These are phyloP conservation scores for Hyperoplus lanceolatus DNA, from an alignment of 2,797 vertebrate genomes.

Conservation along the genomic window DNA sequence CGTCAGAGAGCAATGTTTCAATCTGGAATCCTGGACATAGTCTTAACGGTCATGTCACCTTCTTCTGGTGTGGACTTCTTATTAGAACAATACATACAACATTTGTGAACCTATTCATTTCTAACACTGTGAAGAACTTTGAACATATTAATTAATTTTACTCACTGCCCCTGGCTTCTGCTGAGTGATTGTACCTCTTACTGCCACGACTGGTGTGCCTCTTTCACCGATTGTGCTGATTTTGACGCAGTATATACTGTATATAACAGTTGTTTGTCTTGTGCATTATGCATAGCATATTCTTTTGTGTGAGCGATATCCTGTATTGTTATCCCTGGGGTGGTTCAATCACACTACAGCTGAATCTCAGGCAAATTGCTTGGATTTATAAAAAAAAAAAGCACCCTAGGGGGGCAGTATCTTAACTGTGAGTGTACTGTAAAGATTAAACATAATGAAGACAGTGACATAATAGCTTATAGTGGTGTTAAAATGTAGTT, in stretches of 20 bases:
- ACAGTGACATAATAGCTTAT: neutral
- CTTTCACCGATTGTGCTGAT: neutral
- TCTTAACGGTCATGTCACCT: neutral
- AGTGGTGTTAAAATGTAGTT: neutral
- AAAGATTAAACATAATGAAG: constrained; percentile 3
- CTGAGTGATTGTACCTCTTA: neutral
- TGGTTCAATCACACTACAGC: constrained; percentile 15
- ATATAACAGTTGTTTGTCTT: constrained; percentile 19
- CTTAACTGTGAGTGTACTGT: constrained; percentile 18
- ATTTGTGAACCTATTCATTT: neutral
- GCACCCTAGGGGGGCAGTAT: constrained; percentile 7
- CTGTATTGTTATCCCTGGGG: constrained; percentile 8
- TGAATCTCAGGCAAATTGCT: constrained; percentile 22
- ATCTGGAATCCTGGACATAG: constrained; percentile 1
- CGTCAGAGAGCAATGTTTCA: constrained; percentile 35
- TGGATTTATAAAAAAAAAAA: constrained; percentile 30
- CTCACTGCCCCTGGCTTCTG: neutral
- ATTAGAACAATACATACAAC: neutral
- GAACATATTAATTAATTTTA: constrained; percentile 4
- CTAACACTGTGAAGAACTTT: neutral
- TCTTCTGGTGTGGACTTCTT: neutral
- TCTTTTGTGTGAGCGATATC: constrained; percentile 18
- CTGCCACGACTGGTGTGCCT: neutral
- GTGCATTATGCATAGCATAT: constrained; percentile 35
- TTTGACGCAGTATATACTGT: neutral